These are phyloP conservation scores for Elegia similella DNA, from an alignment of 2,888 invertebrate genomes.

Conservation along the genomic window DNA sequence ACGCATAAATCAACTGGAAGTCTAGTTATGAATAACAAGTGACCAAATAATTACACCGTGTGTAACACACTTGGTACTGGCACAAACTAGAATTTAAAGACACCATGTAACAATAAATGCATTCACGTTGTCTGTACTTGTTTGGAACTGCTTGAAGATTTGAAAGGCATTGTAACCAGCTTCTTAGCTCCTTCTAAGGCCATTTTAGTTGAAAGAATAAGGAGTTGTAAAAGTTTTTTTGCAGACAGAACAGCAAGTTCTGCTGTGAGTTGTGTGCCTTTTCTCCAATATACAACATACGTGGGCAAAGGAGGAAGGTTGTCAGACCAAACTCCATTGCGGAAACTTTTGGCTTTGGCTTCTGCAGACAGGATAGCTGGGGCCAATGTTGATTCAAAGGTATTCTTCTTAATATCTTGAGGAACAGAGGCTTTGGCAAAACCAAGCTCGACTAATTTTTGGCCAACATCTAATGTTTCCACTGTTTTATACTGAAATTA, in stretches of 20 bases:
- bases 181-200: conserved; percentile 57
- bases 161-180: conserved; percentile 51
- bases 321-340: conserved; percentile 74
- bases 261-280: conserved; percentile 46
- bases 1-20: conserved; percentile 35
- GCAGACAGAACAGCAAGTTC: conserved; percentile 42
- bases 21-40: conserved; percentile 34
- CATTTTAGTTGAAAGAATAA: conserved; percentile 48
- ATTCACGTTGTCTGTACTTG: conserved; percentile 62
- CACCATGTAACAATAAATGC: conserved; percentile 43
- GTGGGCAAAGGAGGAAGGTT: conserved; percentile 63
- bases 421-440: conserved; percentile 68
- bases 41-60: conserved; percentile 50
- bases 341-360: conserved; percentile 56
- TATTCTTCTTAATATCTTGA: conserved; percentile 54
- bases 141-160: conserved; percentile 41
- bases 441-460: conserved; percentile 72
- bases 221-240: conserved; percentile 48
- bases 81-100: conserved; percentile 36
- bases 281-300: conserved; percentile 65
- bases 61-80: conserved; percentile 47
- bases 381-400: conserved; percentile 62
- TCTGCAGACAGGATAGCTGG: conserved; percentile 64
- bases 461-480: conserved; percentile 67
- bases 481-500: conserved; percentile 60